Evolutionary conservation across 2,113 vertebrate genomes (phyloP), one percentile per base, ranked within the genome.

Genomic region (Gadus chalcogrammus): DNA sequence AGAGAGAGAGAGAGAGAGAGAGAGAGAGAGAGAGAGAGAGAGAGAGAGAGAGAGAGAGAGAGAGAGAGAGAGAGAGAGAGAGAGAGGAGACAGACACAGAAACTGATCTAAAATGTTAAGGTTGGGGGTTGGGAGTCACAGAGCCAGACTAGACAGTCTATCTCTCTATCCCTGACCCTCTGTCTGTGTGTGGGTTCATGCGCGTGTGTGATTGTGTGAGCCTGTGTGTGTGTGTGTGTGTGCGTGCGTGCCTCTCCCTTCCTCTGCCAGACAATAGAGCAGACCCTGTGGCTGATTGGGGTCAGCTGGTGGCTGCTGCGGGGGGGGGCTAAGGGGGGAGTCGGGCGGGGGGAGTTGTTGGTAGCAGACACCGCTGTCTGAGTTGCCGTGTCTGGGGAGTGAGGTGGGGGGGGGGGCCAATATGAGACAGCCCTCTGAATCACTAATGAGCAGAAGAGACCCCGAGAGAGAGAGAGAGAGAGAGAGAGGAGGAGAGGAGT

Each of bases 211-310:
- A 78, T n/a, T 71, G 61, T 52, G 55, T 61, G 60, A 65, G 67
- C 74, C 17, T 65, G 65, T 79, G 67, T 42, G 62, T 66, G 63
- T 67, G 63, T 67, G 60, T 38, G 53, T 48, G 38, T 64, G 68
- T 31, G 12, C 48, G 48, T 65, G 62, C 55, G 56, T 73, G 78
- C 79, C 63, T 48, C 42, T 64, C 68, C 74, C 72, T 72, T 82
- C 78, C 73, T 61, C 67, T 70, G 70, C 77, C 80, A 88, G 81
- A 90, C 88, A 90, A 88, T 87, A 88, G 84, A 83, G 76, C 77
- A 75, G 82, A 77, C 72, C 82, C 79, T 82, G 75, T 76, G 84
- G 79, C 88, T 90, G 84, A 90, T 90, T 88, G 87, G 85, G 88
- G 88, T 90, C 87, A 90, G 88, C 87, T 90, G 85, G 85, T 87